Evolutionary conservation across 92 coral and sea anemone genomes (phyloP).

Genomic region (Scolanthus callimorphus): DNA sequence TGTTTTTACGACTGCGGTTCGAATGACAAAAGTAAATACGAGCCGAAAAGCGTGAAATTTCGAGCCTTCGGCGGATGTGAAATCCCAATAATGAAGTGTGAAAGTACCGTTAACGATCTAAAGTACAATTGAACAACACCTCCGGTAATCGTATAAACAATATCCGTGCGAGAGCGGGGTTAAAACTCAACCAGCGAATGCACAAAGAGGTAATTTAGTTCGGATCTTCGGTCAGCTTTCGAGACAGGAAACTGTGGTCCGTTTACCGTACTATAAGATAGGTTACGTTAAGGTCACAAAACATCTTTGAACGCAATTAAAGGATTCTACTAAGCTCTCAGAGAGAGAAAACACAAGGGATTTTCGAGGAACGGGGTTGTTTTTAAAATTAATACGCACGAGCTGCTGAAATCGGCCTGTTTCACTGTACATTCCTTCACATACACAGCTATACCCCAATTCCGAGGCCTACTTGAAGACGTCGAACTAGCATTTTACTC

Average conservation of each 20-base stretch:
- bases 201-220: too few species aligned
- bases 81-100: background rate
- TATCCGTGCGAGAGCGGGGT: too few species aligned
- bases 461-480: too few species aligned
- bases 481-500: too few species aligned
- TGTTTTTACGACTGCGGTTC: too few species aligned
- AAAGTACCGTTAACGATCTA: background rate
- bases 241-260: background rate
- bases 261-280: background rate
- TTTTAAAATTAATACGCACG: background rate
- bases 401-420: background rate
- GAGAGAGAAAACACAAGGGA: background rate
- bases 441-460: too few species aligned
- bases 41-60: background rate
- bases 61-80: background rate
- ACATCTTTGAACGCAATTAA: background rate
- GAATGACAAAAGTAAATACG: background rate
- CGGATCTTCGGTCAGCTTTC: background rate
- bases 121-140: background rate
- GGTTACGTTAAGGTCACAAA: background rate
- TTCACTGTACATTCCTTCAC: background rate
- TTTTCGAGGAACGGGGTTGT: background rate
- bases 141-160: too few species aligned
- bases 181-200: too few species aligned
- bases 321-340: too few species aligned